phyloP scores from a whole-genome alignment of 2,113 vertebrate genomes.

The Brachyhypopomus occidentalis region DNA sequence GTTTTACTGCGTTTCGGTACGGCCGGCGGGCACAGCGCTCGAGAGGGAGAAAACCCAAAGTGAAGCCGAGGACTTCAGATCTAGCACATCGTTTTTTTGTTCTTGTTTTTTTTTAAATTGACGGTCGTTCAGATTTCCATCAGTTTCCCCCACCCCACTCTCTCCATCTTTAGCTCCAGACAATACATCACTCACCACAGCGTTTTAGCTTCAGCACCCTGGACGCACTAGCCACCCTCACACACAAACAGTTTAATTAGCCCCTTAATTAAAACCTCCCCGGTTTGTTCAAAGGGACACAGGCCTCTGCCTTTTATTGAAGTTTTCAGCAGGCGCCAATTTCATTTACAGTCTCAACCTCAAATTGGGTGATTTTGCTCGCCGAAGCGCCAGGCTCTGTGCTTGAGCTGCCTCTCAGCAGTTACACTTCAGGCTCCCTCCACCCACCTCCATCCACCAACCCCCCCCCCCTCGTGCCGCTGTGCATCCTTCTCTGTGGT shows the following conservation, averaged over 20 bases:
- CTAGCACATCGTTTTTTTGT: too few relatives aligned
- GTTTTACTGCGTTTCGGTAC: not conserved
- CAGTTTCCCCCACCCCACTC: conserved; percentile 21
- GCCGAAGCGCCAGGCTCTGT: conserved; percentile 50
- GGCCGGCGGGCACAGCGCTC: not conserved
- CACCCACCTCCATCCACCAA: too few relatives aligned
- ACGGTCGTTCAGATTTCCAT: conserved; percentile 39
- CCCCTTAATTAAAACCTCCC: conserved; percentile 69
- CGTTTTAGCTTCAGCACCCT: conserved; percentile 45
- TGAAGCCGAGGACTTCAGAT: conserved; percentile 2
- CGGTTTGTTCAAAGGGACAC: conserved; percentile 67
- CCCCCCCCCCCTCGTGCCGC: conserved; percentile 46
- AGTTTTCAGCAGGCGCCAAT: conserved; percentile 74
- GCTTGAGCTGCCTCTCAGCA: conserved; percentile 49
- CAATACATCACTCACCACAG: conserved; percentile 44
- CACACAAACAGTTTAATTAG: conserved; percentile 68
- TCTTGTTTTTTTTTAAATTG: conserved; percentile 4
- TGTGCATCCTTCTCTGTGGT: conserved; percentile 69
- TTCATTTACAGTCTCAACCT: conserved; percentile 78
- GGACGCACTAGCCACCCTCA: conserved; percentile 47
- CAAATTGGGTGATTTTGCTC: conserved; percentile 74
- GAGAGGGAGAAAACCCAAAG: conserved; percentile 1
- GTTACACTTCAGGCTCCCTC: not conserved
- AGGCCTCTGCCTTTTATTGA: conserved; percentile 68
- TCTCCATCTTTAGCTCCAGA: conserved; percentile 45